Conservation (phyloP, 2,888 invertebrate species). For the Cerastoderma edule region DNA sequence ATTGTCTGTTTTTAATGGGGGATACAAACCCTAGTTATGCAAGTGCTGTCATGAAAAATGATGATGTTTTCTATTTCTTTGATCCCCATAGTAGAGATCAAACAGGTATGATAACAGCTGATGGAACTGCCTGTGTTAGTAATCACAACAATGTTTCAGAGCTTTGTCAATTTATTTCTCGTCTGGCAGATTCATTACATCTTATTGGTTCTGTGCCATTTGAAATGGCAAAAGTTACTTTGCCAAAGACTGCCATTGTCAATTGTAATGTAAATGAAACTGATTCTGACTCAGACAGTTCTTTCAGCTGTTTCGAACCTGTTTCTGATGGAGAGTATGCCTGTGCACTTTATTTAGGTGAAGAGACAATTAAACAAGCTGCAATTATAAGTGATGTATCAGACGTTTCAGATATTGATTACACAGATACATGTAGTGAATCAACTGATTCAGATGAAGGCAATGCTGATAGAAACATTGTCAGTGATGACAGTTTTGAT, state of each 20-base stretch:
- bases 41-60: not conserved
- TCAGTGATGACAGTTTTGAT: not conserved
- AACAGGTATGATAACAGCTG: not conserved
- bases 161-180: not conserved
- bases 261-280: not conserved
- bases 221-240: not conserved
- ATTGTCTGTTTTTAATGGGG: not conserved
- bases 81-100: not conserved
- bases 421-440: not conserved
- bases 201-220: not conserved
- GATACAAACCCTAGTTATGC: not conserved
- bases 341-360: slow-evolving; percentile 9
- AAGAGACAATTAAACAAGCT: no score
- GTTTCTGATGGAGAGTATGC: slow-evolving; percentile 23
- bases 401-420: slow-evolving; percentile 8
- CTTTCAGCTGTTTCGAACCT: slow-evolving; percentile 23
- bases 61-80: not conserved
- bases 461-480: not conserved
- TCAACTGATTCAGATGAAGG: slow-evolving; percentile 14
- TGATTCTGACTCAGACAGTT: slow-evolving; percentile 12
- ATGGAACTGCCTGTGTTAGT: not conserved
- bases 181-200: not conserved
- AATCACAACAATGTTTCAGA: not conserved
- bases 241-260: no score
- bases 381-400: slow-evolving; percentile 1